Base-by-base conservation (phyloP, 2,797 vertebrate species). In the Hafferia zeledoni region DNA sequence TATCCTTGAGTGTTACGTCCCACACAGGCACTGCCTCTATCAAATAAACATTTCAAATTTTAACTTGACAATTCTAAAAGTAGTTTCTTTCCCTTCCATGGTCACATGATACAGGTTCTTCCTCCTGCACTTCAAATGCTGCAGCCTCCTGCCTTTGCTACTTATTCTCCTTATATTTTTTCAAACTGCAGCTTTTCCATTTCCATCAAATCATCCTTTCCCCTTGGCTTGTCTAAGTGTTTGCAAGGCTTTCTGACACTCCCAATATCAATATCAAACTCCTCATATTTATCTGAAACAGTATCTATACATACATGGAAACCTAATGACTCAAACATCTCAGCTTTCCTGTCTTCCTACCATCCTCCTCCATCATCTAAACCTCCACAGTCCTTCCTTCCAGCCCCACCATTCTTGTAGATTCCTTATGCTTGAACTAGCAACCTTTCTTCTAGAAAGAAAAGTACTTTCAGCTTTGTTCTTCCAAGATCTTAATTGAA, bases 1-100 rank as follows among this genome's bases (percentile, higher is more conserved):
- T 84, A 79, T 79, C 67, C 71, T 89, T 67, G 94, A 72, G 90
- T 90, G 83, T 87, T 87, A 90, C 18, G 30, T 89, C 76, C 83
- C 71, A 89, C 60, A 70, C 25, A 76, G 68, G 52, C 83, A 70
- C 31, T 41, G 27, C 46, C 89, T 74, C 60, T 49, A 81, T 46
- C 67, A 79, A 89, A 81, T n/a, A 84, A 90, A 85, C 33, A 55
- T 78, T 82, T 89, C 6, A 19, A 47, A 24, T 63, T 83, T 86
- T 78, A 55, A 39, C 35, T 67, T 14, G 0, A n/a, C 0, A 1
- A 31, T 37, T 69, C 44, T 55, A 74, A 28, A 93, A 63, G 14
- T 9, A 44, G 10, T 44, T 87, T 44, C 25, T 71, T 74, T 33
- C 41, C 56, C 33, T 64, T 41, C 70, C 27, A 20, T 3, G 5